Evolutionary conservation across 2,113 vertebrate genomes (phyloP), one percentile per base, ranked within the genome.

Genomic region (Glaucidium brasilianum): DNA sequence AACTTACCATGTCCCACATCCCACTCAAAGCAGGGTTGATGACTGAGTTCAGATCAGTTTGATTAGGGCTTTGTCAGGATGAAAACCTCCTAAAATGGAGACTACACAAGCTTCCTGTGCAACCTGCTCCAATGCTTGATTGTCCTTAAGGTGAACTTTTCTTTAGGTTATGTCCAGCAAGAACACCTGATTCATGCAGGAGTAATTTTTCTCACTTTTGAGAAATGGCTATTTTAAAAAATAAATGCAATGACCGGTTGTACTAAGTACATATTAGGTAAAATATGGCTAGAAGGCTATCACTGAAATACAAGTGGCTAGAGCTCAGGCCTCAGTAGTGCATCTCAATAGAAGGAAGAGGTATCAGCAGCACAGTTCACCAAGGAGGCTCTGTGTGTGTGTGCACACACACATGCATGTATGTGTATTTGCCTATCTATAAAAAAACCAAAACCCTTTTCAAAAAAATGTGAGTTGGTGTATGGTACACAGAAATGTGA

Each of bases 401-500:
- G 4, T 15, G 60, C 4, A 11, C 3, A 4, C 2, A 2, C 11
- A 21, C 0, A 2, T 43, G 25, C 18, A 20, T n/a, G 19, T 17
- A 19, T 43, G 22, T 34, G 10, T 26, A 39, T 49, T 43, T 71
- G 29, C 10, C 47, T 34, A 71, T 29, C 30, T 47, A 4, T 32
- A 6, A 37, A 80, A 30, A 32, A 53, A 41, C n/a, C 21, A 26
- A 5, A 39, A 39, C 9, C 17, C 3, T 20, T 50, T 20, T 16
- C 17, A 81, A 81, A 74, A 62, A 62, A 60, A 34, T 5, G 32
- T 19, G 32, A 68, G n/a, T 52, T 77, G 21, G 45, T 64, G 20
- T 39, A 49, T 0, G 0, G 49, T 3, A 69, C 0, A 1, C 8
- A 23, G 41, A 55, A 92, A 49, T 0, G 2, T 56, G 9, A 29